Percentiles rank a stretch among this genome's conserved stretches.
Conservation (phyloP, 2,888 invertebrate species). For the Melitaea athalia region DNA sequence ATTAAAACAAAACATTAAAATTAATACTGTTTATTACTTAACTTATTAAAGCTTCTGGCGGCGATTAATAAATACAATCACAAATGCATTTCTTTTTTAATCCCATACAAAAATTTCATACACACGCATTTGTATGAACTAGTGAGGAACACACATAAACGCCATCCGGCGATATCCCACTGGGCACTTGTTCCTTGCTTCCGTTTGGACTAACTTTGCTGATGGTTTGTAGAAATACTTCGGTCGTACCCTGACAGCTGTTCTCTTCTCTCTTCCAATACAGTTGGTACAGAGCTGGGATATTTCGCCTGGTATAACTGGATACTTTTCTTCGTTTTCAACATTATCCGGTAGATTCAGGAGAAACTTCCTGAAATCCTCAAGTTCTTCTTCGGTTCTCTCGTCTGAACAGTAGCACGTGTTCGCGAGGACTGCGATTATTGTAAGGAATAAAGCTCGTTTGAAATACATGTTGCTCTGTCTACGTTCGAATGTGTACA, state of each 20-base stretch:
- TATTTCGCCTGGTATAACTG: slow-evolving; percentile 43
- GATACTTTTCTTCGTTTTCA: slow-evolving; percentile 27
- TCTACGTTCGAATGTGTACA: neutral
- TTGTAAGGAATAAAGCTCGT: neutral
- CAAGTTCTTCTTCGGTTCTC: slow-evolving; percentile 9
- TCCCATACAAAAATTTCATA: neutral
- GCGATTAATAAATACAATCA: slow-evolving; percentile 5
- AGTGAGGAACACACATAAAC: neutral
- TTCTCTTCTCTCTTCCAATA: slow-evolving; percentile 38
- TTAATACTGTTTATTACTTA: slow-evolving; percentile 16
- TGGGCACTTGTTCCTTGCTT: slow-evolving; percentile 8
- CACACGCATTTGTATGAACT: neutral
- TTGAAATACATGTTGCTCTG: slow-evolving; percentile 19
- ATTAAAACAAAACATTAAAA: slow-evolving; percentile 4
- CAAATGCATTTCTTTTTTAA: neutral
- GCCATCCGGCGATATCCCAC: neutral
- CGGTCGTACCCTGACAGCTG: no score
- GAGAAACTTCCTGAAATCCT: slow-evolving; percentile 13
- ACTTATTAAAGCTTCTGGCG: slow-evolving; percentile 34
- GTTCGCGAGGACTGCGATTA: neutral
- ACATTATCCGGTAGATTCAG: slow-evolving; percentile 20
- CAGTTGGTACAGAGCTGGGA: slow-evolving; percentile 46
- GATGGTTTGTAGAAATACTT: no score
- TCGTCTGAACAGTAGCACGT: slow-evolving; percentile 11
- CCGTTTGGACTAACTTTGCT: no score